A percentile compares a stretch with the other conserved stretches of the same genome.
Conservation (phyloP, 1,140 invertebrate genomes). For the Trichomalopsis sarcophagae region DNA sequence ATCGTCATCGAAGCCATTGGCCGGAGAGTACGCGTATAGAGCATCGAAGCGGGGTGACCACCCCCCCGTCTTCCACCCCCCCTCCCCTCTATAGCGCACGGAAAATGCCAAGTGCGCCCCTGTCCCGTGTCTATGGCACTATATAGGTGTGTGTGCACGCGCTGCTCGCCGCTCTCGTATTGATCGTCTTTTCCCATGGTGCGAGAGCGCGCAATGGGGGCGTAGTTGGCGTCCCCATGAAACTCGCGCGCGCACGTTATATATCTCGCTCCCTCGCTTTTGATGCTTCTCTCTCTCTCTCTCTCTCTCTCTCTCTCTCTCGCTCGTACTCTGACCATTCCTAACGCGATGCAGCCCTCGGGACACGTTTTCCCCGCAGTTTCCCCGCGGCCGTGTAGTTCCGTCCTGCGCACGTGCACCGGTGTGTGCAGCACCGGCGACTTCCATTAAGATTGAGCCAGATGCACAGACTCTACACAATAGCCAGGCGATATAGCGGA, state of each 20-base stretch:
- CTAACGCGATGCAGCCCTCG: not conserved
- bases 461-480: not conserved
- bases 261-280: too few relatives aligned
- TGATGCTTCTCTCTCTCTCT: not conserved
- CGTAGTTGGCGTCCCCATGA: conserved; percentile 62
- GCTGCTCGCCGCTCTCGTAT: conserved; percentile 53
- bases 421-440: not conserved
- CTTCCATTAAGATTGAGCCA: not conserved
- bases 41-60: not conserved
- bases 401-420: not conserved
- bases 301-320: not conserved
- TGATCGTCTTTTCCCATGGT: conserved; percentile 66
- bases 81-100: not conserved
- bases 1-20: conserved; percentile 10
- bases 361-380: not conserved
- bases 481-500: conserved; percentile 48
- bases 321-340: not conserved
- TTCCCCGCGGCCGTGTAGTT: not conserved
- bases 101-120: not conserved
- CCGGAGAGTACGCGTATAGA: not conserved
- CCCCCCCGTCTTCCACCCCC: not conserved
- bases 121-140: conserved; percentile 13
- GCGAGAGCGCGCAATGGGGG: conserved; percentile 61
- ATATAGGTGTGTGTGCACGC: conserved; percentile 40
- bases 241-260: conserved; percentile 26